Base-by-base conservation (phyloP, 2,888 invertebrate species). In the Mesorhabditis spiculigera region DNA sequence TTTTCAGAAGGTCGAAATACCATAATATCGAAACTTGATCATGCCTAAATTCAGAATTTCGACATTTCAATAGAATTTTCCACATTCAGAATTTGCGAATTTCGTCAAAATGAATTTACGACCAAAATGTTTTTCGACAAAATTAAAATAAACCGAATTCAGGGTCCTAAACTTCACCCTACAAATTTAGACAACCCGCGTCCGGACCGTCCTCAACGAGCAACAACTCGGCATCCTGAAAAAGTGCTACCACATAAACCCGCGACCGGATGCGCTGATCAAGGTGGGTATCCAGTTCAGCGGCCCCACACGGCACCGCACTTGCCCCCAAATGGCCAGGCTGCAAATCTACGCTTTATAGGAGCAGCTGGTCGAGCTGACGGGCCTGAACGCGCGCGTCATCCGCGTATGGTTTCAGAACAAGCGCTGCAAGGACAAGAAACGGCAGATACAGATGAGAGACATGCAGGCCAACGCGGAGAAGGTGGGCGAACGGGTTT, bases 351-450 rank as follows among this genome's bases (percentile, higher is more conserved):
- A 28, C 28, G 44, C 43, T 42, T 41, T 68, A 44, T 50, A 68
- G 68, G 98, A 98, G 87, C 96, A 97, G 87, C 90, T 98, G 75
- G 96, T 96, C 63, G 97, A 98, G 89, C 95, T 97, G 96, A 98
- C 98, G 16, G 92, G 75, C 71, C 91, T 98, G 68, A 95, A 94
- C 84, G 96, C 97, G 41, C 90, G 98, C 16, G 98, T 98, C 82
- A 98, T 98, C 87, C 90, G 98, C 86, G 98, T 98, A 72, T 98
- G 98, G 98, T 98, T 97, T 90, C 86, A 86, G 88, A 96, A 96
- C 88, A 96, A 95, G 87, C 90, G 95, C 41, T 95, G 95, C 89
- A n/a, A 95, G 88, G 95, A 95, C 89, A 95, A 95, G 89, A 95
- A 95, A 90, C 92, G 94, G 87, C 95, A 94, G 69, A 92, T 96